Conservation (phyloP, 1,140 invertebrate genomes). For the Anoplolepis gracilipes region DNA sequence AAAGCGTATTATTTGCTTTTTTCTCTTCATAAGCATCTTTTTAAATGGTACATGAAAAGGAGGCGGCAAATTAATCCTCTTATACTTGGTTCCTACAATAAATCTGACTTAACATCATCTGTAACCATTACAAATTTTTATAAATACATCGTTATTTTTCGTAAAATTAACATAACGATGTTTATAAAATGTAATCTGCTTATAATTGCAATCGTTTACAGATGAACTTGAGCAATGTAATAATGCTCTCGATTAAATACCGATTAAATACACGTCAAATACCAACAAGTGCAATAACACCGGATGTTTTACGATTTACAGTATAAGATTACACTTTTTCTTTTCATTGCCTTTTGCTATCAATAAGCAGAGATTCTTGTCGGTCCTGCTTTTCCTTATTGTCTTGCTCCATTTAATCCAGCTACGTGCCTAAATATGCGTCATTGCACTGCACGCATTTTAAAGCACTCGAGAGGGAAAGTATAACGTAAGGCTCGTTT, state of each 20-base stretch:
- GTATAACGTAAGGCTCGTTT: slow-evolving; percentile 40
- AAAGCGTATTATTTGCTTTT: too few species aligned
- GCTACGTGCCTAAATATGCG: slow-evolving; percentile 48
- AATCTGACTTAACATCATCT: too few species aligned
- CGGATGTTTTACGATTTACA: neutral
- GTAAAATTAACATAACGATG: too few species aligned
- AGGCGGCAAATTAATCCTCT: too few species aligned
- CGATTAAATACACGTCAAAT: too few species aligned
- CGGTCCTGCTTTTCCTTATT: slow-evolving; percentile 3
- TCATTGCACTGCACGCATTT: slow-evolving; percentile 43
- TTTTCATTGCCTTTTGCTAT: neutral
- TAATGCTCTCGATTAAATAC: too few species aligned
- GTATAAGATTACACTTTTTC: neutral
- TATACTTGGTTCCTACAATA: too few species aligned
- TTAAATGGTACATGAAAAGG: too few species aligned
- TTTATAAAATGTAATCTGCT: neutral
- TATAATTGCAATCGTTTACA: neutral
- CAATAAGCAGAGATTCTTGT: neutral
- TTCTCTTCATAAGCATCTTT: too few species aligned
- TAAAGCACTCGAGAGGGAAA: slow-evolving; percentile 51
- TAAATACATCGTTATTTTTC: too few species aligned
- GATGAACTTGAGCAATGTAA: neutral
- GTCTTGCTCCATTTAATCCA: slow-evolving; percentile 36
- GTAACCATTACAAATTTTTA: too few species aligned
- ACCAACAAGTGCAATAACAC: neutral